These are phyloP conservation scores for Entomobrya proxima DNA, from an alignment of 2,888 invertebrate species.

Conservation along the genomic window DNA sequence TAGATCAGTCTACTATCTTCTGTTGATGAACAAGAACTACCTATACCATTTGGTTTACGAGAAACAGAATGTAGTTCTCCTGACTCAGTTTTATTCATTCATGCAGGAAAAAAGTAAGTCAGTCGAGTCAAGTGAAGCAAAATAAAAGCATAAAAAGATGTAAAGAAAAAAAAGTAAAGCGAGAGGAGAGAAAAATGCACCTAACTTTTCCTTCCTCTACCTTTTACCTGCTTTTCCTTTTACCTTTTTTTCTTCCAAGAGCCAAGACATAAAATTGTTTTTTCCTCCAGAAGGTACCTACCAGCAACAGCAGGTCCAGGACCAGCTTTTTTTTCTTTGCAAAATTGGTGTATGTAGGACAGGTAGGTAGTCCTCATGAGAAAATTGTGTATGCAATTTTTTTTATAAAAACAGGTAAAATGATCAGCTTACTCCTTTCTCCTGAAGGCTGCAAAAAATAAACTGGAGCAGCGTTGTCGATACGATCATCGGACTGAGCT, in stretches of 20 bases:
- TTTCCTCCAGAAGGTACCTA: background rate
- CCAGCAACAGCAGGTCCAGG: too few species aligned
- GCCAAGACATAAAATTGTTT: background rate
- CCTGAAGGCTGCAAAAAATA: background rate
- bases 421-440: slow-evolving; percentile 3
- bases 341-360: background rate
- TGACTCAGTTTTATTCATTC: slow-evolving; percentile 37
- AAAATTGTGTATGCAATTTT: slow-evolving; percentile 13
- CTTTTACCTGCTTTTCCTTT: slow-evolving; percentile 29
- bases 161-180: background rate
- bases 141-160: slow-evolving; percentile 46
- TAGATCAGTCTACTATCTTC: too few species aligned
- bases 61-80: too few species aligned
- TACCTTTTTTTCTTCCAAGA: background rate
- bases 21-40: too few species aligned
- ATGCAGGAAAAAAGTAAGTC: slow-evolving; percentile 56
- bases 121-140: slow-evolving; percentile 46
- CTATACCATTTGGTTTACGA: too few species aligned
- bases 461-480: background rate
- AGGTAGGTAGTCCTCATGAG: background rate
- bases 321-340: background rate
- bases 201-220: background rate
- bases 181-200: background rate
- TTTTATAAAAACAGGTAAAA: background rate
- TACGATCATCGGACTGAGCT: background rate